Conservation (phyloP, 30 jellyfish, hydroid and myxozoan species). For the Nemopilema nomurai region DNA sequence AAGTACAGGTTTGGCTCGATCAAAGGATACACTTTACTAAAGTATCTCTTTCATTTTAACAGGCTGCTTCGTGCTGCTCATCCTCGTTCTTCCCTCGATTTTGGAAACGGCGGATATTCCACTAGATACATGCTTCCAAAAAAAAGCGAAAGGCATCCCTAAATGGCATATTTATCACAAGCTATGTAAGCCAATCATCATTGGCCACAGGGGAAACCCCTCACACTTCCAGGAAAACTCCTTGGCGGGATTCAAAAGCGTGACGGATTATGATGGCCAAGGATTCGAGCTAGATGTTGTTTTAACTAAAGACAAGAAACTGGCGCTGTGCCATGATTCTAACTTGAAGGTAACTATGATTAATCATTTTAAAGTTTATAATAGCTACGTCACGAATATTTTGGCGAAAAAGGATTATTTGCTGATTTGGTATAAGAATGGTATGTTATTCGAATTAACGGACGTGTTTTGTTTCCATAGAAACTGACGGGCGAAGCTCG, state of each 20-base stretch:
- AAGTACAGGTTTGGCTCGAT: too few species aligned
- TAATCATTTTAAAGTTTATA: too few species aligned
- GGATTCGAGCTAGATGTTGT: constrained; percentile 84
- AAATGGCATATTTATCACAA: constrained; percentile 65
- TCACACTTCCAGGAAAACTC: constrained; percentile 69
- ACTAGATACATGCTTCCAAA: constrained; percentile 41
- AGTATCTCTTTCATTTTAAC: neutral
- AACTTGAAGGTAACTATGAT: constrained; percentile 47
- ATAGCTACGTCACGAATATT: too few species aligned
- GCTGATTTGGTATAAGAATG: too few species aligned
- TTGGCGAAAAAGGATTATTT: too few species aligned
- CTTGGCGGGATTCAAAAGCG: constrained; percentile 71
- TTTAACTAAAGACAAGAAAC: constrained; percentile 66
- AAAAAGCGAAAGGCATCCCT: constrained; percentile 42
- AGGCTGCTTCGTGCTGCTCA: neutral
- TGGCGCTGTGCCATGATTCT: constrained; percentile 76
- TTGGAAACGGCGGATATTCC: neutral
- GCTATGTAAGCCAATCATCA: constrained; percentile 60
- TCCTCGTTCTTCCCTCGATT: neutral
- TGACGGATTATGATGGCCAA: constrained; percentile 35
- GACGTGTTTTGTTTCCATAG: too few species aligned
- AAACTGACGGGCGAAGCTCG: constrained; percentile 28
- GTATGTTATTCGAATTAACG: too few species aligned
- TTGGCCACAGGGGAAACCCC: constrained; percentile 92
- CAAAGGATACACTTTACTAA: too few species aligned